Evolutionary conservation across 2,113 vertebrate species (phyloP), one percentile per base, ranked within the genome.

Genomic region (Erinaceus europaeus): DNA sequence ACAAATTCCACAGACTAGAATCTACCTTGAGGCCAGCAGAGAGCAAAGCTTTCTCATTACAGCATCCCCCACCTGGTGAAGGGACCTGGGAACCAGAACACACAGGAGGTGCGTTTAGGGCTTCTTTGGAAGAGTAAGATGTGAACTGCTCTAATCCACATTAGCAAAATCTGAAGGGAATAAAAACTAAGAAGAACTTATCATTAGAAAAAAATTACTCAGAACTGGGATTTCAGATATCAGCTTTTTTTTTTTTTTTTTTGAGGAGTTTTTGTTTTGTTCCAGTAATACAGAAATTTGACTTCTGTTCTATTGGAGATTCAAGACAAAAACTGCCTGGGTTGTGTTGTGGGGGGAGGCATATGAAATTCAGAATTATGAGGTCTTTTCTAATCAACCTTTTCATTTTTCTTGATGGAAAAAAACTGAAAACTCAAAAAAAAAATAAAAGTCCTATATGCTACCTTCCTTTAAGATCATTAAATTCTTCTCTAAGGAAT

Each of bases 1-100:
- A 99, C 97, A 99, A 97, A 96, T 99, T 99, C 96, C 98, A 98
- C 97, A 98, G 97, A 96, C 97, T 99, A 98, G 98, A 98, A 89
- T 97, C 98, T 75, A 98, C 97, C 68, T 29, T 97, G 96, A 98
- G 97, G 94, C 97, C 98, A 34, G 94, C 96, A 84, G 97, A 97
- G 94, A 98, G 94, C 97, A 97, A 93, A 95, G 96, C 78, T 83
- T 90, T 97, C 81, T 96, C 97, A 92, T 96, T 96, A 84, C 97
- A 91, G 67, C 96, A 94, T 59, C 91, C 96, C 93, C 96, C 89
- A 65, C 90, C 90, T 95, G 96, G 84, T 89, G 97, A 96, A 95
- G 96, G 95, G 91, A 96, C 73, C 95, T 95, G 96, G 97, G 97
- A 96, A 73, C 96, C 96, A 94, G 96, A 95, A 79, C 95, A 96